Evolutionary conservation across 1,140 invertebrate genomes (phyloP), one percentile per base, ranked within the genome.

Genomic region (Tyrophagus putrescentiae): DNA sequence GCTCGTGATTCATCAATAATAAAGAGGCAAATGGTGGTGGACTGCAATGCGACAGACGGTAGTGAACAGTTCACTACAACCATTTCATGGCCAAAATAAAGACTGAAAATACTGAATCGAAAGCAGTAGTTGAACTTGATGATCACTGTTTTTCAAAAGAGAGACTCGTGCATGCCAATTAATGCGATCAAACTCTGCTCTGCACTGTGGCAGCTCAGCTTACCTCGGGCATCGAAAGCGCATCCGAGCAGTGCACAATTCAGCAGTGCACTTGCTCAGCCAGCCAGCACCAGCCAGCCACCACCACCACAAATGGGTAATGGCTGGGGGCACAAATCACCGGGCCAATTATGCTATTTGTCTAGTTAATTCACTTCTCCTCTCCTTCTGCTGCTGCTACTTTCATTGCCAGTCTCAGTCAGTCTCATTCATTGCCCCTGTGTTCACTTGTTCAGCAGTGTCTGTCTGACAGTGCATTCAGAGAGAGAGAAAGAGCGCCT

Each of bases 371-470:
- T 48, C 45, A 48, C n/a, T n/a, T n/a, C n/a, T n/a, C n/a, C n/a
- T n/a, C n/a, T n/a, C n/a, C n/a, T n/a, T n/a, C n/a, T n/a, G n/a
- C n/a, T n/a, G n/a, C n/a, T n/a, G n/a, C n/a, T n/a, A n/a, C n/a
- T n/a, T n/a, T n/a, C n/a, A n/a, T n/a, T n/a, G n/a, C n/a, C n/a
- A n/a, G n/a, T n/a, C n/a, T n/a, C n/a, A n/a, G n/a, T n/a, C n/a
- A 39, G 36, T 39, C n/a, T n/a, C 36, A 39, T 39, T 39, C 36
- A 39, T 25, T 21, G 23, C 45, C 23, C 31, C 31, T 29, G 36
- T 21, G 31, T 54, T 54, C 52, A 54, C 52, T 54, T 54, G 52
- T 54, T 54, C 4, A 29, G 45, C n/a, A n/a, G n/a, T n/a, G n/a
- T n/a, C n/a, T n/a, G 2, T n/a, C 25, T 42, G 18, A 42, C 25